Base-by-base conservation (phyloP, 2,797 vertebrate genomes). In the Periparus ater region DNA sequence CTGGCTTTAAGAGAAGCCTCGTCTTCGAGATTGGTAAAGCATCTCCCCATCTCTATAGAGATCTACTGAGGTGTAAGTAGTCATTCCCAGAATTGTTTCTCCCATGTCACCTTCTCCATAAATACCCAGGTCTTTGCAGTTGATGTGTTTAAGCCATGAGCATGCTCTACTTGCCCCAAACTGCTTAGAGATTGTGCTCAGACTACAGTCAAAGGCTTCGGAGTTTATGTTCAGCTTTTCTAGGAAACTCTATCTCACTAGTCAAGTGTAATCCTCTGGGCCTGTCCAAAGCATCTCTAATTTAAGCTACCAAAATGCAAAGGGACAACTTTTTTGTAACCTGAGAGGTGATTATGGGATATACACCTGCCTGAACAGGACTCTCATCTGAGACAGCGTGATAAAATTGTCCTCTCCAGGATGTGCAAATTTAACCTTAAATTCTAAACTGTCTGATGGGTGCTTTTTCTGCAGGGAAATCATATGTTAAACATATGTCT, bases 351-450 rank as follows among this genome's bases (percentile, higher is more conserved):
- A 30, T 67, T 87, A n/a, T n/a, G 25, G 57, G 34, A 51, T 63
- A 73, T 20, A 53, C 21, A 48, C 9, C 42, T 91, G 29, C 50
- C 61, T 47, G 23, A 87, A 71, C 5, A 88, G 38, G 29, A 81
- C 13, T 17, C 9, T 61, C 5, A 30, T n/a, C 19, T 47, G 32
- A 71, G 38, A 57, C 12, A 85, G 3, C 0, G 0, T 13, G 20
- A 71, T 38, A 74, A 4, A 80, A 61, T 47, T 63, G 22, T 61
- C 23, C 26, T 60, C 45, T 36, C 8, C 22, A 71, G 21, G 36
- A 83, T 51, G 8, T 47, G 9, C 1, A 7, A 19, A 66, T 47
- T 85, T 72, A 68, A 21, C 73, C 27, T 63, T 38, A 62, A 74
- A 2, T 72, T 91, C 40, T 68, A 79, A 75, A 72, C 22, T 79